Evolutionary conservation across 1,140 invertebrate species (phyloP).

Genomic region (Heliconius himera): DNA sequence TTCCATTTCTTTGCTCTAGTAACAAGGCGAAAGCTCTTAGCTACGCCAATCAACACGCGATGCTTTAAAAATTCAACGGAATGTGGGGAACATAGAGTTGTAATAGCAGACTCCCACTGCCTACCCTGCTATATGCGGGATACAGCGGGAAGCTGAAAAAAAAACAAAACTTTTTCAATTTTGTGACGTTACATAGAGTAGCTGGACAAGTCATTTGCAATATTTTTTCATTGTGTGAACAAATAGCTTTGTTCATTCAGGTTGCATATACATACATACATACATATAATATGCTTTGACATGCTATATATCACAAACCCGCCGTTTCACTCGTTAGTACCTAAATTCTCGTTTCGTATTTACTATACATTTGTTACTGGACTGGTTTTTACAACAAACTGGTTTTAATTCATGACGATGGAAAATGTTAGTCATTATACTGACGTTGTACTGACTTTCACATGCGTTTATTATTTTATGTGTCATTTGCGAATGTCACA

Average conservation of each 20-base stretch:
- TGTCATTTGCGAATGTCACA: constrained; percentile 16
- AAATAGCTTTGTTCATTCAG: constrained; percentile 18
- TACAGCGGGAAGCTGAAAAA: too few species aligned
- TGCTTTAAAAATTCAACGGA: too few species aligned
- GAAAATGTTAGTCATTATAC: constrained; percentile 32
- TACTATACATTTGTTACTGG: constrained; percentile 19
- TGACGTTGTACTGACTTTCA: constrained; percentile 34
- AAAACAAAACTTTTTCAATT: not conserved
- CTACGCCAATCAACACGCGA: too few species aligned
- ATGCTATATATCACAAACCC: not conserved
- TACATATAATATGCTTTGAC: constrained; percentile 15
- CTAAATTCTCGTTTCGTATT: constrained; percentile 27
- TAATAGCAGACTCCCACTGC: too few species aligned
- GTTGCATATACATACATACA: constrained; percentile 2
- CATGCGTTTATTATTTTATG: constrained; percentile 25
- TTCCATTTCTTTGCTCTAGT: too few species aligned
- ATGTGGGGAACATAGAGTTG: too few species aligned
- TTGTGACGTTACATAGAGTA: constrained; percentile 2
- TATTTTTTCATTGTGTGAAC: constrained; percentile 23
- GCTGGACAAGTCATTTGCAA: constrained; percentile 17
- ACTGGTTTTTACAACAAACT: constrained; percentile 33
- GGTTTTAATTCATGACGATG: constrained; percentile 35
- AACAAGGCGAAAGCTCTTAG: too few species aligned
- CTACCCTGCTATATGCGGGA: too few species aligned
- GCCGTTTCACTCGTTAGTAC: constrained; percentile 21